Conservation (phyloP, 2,797 vertebrate genomes). For the Phalloptychus januarius region DNA sequence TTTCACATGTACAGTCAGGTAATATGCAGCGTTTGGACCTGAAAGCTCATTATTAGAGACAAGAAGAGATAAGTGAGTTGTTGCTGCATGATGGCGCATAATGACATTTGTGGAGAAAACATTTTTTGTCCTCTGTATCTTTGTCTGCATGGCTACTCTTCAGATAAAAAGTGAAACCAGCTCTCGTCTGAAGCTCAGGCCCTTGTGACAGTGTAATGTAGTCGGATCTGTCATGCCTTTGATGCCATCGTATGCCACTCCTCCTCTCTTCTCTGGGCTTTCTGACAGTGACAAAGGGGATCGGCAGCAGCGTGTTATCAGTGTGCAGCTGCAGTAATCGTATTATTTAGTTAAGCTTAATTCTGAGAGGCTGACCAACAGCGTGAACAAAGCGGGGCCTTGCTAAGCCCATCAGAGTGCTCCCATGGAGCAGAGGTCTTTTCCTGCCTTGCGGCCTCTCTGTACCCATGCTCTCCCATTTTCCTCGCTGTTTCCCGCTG, state of each 20-base stretch:
- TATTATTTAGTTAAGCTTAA: constrained; percentile 82
- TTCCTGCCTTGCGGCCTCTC: constrained; percentile 67
- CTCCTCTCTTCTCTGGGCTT: constrained; percentile 49
- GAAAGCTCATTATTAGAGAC: constrained; percentile 27
- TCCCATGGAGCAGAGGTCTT: constrained; percentile 74
- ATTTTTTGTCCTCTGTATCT: not conserved
- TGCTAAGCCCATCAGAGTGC: constrained; percentile 75
- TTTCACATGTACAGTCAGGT: constrained; percentile 36
- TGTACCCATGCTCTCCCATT: constrained; percentile 40
- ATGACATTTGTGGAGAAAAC: constrained; percentile 15
- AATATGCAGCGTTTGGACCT: constrained; percentile 17
- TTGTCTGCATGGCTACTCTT: constrained; percentile 32
- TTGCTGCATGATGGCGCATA: constrained; percentile 8
- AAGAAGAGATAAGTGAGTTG: constrained; percentile 23
- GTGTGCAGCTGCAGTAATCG: constrained; percentile 76
- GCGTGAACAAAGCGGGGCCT: constrained; percentile 70
- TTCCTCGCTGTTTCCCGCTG: constrained; percentile 52
- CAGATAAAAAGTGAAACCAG: constrained; percentile 23
- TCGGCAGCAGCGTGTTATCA: constrained; percentile 69
- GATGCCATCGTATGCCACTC: constrained; percentile 65
- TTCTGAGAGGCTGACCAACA: constrained; percentile 76
- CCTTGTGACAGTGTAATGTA: constrained; percentile 41
- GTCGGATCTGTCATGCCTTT: constrained; percentile 58
- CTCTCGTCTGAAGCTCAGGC: constrained; percentile 23
- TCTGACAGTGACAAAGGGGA: constrained; percentile 70